phyloP scores from a whole-genome alignment of 2,113 vertebrate species.

The Leptocoma aspasia region DNA sequence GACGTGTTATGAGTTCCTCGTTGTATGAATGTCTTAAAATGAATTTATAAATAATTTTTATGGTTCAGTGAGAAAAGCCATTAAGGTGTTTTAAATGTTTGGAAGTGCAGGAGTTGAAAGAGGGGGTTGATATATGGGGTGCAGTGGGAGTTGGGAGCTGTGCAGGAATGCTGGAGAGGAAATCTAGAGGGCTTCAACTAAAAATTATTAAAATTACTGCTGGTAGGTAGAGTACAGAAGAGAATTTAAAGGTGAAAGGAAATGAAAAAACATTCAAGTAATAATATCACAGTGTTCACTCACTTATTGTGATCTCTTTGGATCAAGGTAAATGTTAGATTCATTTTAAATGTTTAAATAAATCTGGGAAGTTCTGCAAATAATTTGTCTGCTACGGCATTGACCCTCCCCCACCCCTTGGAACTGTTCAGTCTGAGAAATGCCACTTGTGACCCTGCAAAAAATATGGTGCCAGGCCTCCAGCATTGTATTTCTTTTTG shows the following conservation, averaged over 20 bases:
- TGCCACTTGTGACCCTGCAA: background rate
- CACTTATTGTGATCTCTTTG: background rate
- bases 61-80: constrained; percentile 66
- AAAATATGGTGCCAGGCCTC: background rate
- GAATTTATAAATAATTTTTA: constrained; percentile 76
- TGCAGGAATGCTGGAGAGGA: constrained; percentile 5
- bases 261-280: background rate
- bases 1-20: constrained; percentile 47
- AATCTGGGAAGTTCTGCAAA: background rate
- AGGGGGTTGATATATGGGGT: constrained; percentile 59
- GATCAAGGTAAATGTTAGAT: background rate
- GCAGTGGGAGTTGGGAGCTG: constrained; percentile 34
- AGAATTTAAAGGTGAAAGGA: background rate
- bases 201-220: background rate
- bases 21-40: constrained; percentile 66
- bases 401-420: background rate
- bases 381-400: background rate
- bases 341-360: background rate
- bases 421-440: background rate
- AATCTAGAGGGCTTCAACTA: background rate
- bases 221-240: background rate
- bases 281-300: background rate
- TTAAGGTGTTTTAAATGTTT: constrained; percentile 73
- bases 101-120: constrained; percentile 64
- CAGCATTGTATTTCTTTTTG: background rate